Base-by-base conservation (phyloP, 2,888 invertebrate species). In the Spatulosminthurus flaviceps region DNA sequence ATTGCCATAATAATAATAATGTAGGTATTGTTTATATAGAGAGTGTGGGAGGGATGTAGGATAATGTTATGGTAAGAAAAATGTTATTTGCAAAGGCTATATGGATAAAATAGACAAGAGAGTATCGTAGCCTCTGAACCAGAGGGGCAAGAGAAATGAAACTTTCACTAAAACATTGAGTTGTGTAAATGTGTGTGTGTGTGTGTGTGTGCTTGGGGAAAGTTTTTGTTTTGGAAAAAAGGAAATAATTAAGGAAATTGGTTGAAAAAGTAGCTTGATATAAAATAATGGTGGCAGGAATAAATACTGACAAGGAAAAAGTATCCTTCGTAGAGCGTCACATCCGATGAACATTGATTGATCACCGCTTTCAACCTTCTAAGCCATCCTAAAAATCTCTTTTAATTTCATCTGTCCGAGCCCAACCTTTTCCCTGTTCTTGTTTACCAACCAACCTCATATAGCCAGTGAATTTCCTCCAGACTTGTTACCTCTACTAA, bases 281-380 rank as follows among this genome's bases (percentile, higher is more conserved):
- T 77, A 34, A 51, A 77, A 61, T 61, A 71, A 77, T 71, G 70
- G 28, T 60, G 77, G 41, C 29, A 24, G 26, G 64, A 61, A 79
- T 76, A 76, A 71, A 76, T 29, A 51, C 34, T 71, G 79, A 79
- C 71, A 70, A n/a, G 71, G 26, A 71, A 76, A 51, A 51, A 51
- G 60, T 34, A 41, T 26, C 61, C 21, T 26, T 19, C 16, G 60
- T 73, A 41, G 22, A n/a, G 41, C 66, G 76, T 76, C 76, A 76
- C 76, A 76, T 64, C 66, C 78, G n/a, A 26, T n/a, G 74, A 79
- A 61, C 74, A 70, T 79, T 79, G 79, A 79, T 79, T 74, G 79
- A 79, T 79, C 74, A 79, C 67, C 79, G 19, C 21, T 34, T 74
- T 74, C 29, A 29, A 22, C 67, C 41, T 24, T 64, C 66, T 67